Conservation (phyloP, 2,888 invertebrate species). For the Iselma pallidipennis region DNA sequence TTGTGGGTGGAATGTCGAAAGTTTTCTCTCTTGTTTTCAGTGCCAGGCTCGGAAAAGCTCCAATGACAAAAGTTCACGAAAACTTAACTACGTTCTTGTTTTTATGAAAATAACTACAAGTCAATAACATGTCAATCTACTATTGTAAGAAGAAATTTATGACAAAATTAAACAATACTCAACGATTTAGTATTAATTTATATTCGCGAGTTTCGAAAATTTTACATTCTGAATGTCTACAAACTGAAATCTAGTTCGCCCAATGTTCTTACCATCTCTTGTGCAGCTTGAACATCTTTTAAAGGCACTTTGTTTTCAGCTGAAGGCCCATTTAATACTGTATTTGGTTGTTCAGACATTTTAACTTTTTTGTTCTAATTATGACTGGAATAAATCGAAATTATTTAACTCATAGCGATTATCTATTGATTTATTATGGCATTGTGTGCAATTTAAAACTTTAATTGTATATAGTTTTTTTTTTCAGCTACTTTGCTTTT, state of each 20-base stretch:
- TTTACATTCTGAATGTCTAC: too few relatives aligned
- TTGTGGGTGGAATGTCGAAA: constrained; percentile 31
- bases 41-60: constrained; percentile 39
- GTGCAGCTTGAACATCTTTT: constrained; percentile 33
- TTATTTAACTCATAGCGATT: constrained; percentile 33
- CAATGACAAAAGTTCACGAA: constrained; percentile 31
- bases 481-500: neutral
- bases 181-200: too few relatives aligned
- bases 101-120: constrained; percentile 21
- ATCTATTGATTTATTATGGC: constrained; percentile 10
- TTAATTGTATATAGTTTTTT: constrained; percentile 14
- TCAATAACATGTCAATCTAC: constrained; percentile 23
- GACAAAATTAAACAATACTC: too few relatives aligned
- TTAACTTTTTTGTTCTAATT: constrained; percentile 18
- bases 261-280: constrained; percentile 36
- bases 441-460: constrained; percentile 10
- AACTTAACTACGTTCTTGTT: constrained; percentile 17
- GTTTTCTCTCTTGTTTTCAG: constrained; percentile 26
- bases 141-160: constrained; percentile 9
- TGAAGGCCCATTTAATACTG: constrained; percentile 45
- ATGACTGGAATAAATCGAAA: constrained; percentile 44
- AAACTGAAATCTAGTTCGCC: too few relatives aligned
- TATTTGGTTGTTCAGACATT: constrained; percentile 42
- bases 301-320: constrained; percentile 38
- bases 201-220: too few relatives aligned